Evolutionary conservation across 2,888 invertebrate genomes (phyloP).

Genomic region (Elmis aenea): DNA sequence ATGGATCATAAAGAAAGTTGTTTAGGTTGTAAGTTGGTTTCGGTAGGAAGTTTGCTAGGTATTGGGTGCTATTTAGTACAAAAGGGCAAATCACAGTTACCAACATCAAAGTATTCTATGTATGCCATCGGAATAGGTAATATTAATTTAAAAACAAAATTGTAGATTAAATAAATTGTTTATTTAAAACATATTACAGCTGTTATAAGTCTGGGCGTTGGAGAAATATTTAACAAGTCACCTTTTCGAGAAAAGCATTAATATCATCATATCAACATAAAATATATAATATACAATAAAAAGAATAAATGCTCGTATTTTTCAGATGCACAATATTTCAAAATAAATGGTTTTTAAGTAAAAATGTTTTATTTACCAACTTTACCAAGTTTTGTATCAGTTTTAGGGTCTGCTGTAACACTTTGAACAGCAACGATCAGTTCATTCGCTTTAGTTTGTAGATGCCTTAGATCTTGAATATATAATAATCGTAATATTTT

Average conservation of each 20-base stretch:
- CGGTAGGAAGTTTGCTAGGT: constrained; percentile 35
- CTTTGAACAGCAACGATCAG: constrained; percentile 87
- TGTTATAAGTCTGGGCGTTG: constrained; percentile 34
- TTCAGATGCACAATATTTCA: too few species aligned
- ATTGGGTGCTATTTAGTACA: constrained; percentile 40
- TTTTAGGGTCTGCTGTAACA: constrained; percentile 94
- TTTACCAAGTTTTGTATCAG: constrained; percentile 89
- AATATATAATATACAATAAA: too few species aligned
- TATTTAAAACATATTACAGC: constrained; percentile 37
- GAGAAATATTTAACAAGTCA: constrained; percentile 39
- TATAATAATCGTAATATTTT: constrained; percentile 76
- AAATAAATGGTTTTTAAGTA: constrained; percentile 4
- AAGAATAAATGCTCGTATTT: too few species aligned
- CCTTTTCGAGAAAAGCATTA: constrained; percentile 37
- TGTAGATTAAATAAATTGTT: constrained; percentile 5
- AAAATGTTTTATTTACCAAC: constrained; percentile 62
- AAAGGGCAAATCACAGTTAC: constrained; percentile 29
- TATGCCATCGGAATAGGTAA: constrained; percentile 36
- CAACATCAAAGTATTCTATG: constrained; percentile 30
- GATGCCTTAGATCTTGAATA: constrained; percentile 74
- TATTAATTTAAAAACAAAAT: constrained; percentile 7
- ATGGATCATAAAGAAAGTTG: constrained; percentile 28
- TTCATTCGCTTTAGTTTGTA: constrained; percentile 93
- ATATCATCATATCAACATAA: too few species aligned
- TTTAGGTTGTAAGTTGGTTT: constrained; percentile 39